Evolutionary conservation across 2,888 invertebrate species (phyloP).

Genomic region (Strigamia maritima): DNA sequence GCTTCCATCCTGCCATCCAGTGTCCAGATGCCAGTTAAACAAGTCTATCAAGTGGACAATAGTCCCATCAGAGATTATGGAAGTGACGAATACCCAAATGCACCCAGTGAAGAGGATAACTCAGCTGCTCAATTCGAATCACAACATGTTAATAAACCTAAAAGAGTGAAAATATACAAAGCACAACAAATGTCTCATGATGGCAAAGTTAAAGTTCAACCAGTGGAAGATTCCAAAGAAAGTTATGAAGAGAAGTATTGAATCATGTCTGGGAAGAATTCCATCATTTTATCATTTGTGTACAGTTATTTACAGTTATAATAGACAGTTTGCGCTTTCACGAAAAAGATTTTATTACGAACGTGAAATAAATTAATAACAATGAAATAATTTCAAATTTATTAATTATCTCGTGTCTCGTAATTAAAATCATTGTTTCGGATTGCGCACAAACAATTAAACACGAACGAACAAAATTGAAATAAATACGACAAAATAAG

Average conservation of each 20-base stretch:
- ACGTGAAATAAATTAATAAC: too few relatives aligned
- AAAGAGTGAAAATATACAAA: constrained; percentile 35
- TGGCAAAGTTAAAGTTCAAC: constrained; percentile 28
- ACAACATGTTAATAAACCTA: not conserved
- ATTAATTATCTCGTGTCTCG: too few relatives aligned
- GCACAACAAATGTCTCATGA: constrained; percentile 33
- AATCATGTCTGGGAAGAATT: too few relatives aligned
- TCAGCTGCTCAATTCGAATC: not conserved
- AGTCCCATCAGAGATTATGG: not conserved
- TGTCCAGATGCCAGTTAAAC: not conserved
- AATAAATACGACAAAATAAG: too few relatives aligned
- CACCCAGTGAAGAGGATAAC: not conserved
- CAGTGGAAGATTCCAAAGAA: not conserved
- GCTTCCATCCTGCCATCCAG: not conserved
- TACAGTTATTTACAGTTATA: too few relatives aligned
- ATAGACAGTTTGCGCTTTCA: too few relatives aligned
- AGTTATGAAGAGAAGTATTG: not conserved
- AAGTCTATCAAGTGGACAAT: not conserved
- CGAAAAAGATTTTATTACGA: too few relatives aligned
- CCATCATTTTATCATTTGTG: too few relatives aligned
- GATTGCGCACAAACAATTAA: too few relatives aligned
- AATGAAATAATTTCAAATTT: too few relatives aligned
- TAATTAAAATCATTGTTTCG: too few relatives aligned
- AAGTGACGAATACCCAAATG: not conserved
- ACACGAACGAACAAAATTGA: too few relatives aligned